Base-by-base conservation (phyloP, 1,140 invertebrate genomes). In the Platorchestia sp. region DNA sequence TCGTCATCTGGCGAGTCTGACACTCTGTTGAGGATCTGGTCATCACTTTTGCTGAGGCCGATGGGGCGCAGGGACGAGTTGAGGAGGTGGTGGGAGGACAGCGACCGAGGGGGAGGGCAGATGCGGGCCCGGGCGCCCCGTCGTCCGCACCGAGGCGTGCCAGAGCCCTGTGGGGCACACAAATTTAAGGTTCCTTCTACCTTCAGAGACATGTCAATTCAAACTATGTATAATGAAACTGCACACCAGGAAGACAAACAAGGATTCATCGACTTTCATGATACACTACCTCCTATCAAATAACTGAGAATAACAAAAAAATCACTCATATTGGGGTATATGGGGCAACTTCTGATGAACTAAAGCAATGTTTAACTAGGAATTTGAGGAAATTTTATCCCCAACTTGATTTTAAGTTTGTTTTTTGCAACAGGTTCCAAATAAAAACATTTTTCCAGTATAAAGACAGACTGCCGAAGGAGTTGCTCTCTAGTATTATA, bases 1-100 rank as follows among this genome's bases (percentile, higher is more conserved):
- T 96, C 96, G 51, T 96, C 96, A 41, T 96, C 96, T n/a, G 96
- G 91, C 41, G 96, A 96, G 95, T 96, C 96, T 0, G 96, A 96
- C 86, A 95, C 96, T 87, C 96, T 95, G 47, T 96, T 96, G 86
- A 96, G 95, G 75, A 96, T 96, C 59, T 96, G 96, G 95, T 96
- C 96, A 95, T 96, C 96, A 95, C 96, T 96, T 95, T 96, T 96
- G 75, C 96, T 96, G 59, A 96, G 96, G 47, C 95, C 96, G 51
- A 96, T 96, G 51, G 96, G 96, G 36, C 96, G 95, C 44, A 96
- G 95, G 89, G 95, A 96, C 36, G 95, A 96, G 93, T 96, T 96
- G 45, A 96, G 95, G 95, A 96, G 95, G 89, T 96, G 95, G 45
- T 96, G 95, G 45, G 96, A 96, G 53, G 96, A 96, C 43, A 96